phyloP scores from a whole-genome alignment of 2,888 invertebrate species.

The Hemistola chrysoprasaria region DNA sequence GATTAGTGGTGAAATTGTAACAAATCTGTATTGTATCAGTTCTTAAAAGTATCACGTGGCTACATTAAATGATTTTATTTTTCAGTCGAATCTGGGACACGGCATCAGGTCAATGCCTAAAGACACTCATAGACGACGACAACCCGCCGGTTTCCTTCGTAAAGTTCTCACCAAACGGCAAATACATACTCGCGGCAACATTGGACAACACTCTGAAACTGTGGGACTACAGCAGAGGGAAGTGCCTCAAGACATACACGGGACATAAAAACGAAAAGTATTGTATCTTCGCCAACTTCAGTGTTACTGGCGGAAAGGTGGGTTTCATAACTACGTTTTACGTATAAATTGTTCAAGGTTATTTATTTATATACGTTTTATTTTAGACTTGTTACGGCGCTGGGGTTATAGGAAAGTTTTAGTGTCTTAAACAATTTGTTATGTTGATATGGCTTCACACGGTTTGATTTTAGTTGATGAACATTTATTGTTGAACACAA shows the following conservation, averaged over 20 bases:
- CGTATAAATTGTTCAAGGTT: too few species aligned
- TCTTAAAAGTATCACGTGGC: too few species aligned
- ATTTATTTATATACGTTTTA: too few species aligned
- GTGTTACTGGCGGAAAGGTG: slow-evolving; percentile 99
- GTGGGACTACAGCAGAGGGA: slow-evolving; percentile 99
- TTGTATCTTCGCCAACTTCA: slow-evolving; percentile 99
- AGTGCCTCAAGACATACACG: slow-evolving; percentile 98
- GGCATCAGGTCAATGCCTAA: slow-evolving; percentile 98
- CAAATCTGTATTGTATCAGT: too few species aligned
- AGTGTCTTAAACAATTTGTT: too few species aligned
- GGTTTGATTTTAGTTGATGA: too few species aligned
- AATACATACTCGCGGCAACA: slow-evolving; percentile 99
- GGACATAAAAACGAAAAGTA: slow-evolving; percentile 99
- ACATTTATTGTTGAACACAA: too few species aligned
- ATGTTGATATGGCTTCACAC: too few species aligned
- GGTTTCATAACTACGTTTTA: slow-evolving; percentile 18
- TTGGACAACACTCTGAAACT: slow-evolving; percentile 98
- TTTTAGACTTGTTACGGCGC: too few species aligned
- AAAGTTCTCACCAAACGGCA: slow-evolving; percentile 99
- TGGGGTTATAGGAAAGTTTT: too few species aligned
- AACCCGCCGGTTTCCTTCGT: slow-evolving; percentile 99
- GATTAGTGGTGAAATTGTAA: too few species aligned
- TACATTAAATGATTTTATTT: slow-evolving; percentile 28
- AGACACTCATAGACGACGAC: slow-evolving; percentile 99
- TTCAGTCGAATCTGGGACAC: slow-evolving; percentile 99